Conservation (phyloP, 1,140 invertebrate species). For the Euura saliciscinereae region DNA sequence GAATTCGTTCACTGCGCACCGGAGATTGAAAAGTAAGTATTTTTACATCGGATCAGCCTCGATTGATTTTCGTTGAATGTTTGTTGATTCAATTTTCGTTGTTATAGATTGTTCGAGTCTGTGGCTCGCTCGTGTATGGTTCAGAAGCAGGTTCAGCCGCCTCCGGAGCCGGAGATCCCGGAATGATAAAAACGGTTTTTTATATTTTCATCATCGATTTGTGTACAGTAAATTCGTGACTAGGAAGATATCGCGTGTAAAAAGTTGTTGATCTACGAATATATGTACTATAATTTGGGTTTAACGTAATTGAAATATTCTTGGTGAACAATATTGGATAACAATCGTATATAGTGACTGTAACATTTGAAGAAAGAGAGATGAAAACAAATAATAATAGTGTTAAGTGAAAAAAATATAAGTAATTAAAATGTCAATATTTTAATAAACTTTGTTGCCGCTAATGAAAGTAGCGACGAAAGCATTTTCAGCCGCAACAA, state of each 20-base stretch:
- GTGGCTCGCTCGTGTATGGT: slow-evolving; percentile 93
- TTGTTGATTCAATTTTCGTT: slow-evolving; percentile 24
- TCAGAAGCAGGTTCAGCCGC: slow-evolving; percentile 71
- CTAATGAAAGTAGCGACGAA: slow-evolving; percentile 40
- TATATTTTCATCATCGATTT: slow-evolving; percentile 40
- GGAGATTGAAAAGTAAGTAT: slow-evolving; percentile 94
- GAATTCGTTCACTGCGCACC: slow-evolving; percentile 99
- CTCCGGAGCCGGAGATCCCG: slow-evolving; percentile 64
- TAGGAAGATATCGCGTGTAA: slow-evolving; percentile 51
- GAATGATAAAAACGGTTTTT: slow-evolving; percentile 61
- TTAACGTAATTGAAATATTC: slow-evolving; percentile 31
- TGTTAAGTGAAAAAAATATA: slow-evolving; percentile 40
- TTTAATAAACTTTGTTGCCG: slow-evolving; percentile 47
- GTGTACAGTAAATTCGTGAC: slow-evolving; percentile 55
- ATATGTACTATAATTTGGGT: slow-evolving; percentile 52
- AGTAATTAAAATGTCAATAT: slow-evolving; percentile 48
- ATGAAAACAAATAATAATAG: slow-evolving; percentile 19
- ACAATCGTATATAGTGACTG: slow-evolving; percentile 41
- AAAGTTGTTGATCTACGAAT: slow-evolving; percentile 56
- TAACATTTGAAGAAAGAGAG: slow-evolving; percentile 38
- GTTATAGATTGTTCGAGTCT: slow-evolving; percentile 85
- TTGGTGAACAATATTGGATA: slow-evolving; percentile 25
- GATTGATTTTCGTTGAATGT: slow-evolving; percentile 11
- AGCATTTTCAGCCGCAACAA: slow-evolving; percentile 29
- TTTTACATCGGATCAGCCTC: slow-evolving; percentile 5